These are phyloP conservation scores for Hipposideros armiger DNA, from an alignment of 2,113 vertebrate species.

Conservation along the genomic window DNA sequence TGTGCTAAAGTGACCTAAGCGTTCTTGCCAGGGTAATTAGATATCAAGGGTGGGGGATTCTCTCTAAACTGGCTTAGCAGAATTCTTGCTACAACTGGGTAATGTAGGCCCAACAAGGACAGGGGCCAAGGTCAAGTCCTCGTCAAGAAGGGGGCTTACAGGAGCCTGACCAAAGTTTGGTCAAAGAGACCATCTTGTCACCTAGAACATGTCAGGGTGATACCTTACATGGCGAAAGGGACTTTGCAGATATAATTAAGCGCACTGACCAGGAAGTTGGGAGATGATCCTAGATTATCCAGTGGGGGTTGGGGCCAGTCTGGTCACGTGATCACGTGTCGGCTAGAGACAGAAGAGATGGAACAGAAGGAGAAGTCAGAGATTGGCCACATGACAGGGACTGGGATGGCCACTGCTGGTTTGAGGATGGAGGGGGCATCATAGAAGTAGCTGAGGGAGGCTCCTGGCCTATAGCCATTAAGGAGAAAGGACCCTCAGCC, in stretches of 20 bases:
- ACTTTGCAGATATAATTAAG: not conserved
- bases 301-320: not conserved
- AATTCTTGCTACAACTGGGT: not conserved
- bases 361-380: not conserved
- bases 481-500: not conserved
- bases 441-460: fast-evolving
- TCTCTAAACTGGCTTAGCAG: not conserved
- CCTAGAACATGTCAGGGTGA: not conserved
- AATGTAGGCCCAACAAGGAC: not conserved
- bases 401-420: not conserved
- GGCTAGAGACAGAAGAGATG: not conserved
- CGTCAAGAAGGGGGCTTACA: not conserved
- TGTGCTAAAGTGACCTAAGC: no score
- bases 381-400: no score
- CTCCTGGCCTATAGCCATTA: not conserved
- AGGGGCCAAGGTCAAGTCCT: not conserved
- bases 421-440: not conserved
- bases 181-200: not conserved
- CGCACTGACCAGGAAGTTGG: not conserved
- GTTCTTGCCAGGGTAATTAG: not conserved
- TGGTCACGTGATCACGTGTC: not conserved
- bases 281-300: not conserved
- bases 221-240: not conserved
- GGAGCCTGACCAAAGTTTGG: not conserved
- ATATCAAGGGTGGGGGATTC: not conserved